These are phyloP conservation scores for fruit fly (Drosophila melanogaster) DNA, from an alignment of 1,140 invertebrate genomes.

Conservation along the genomic window Release_6_plus_ISO1_MT NT_033777.3:4919001-4919500, in stretches of 20 bases:
- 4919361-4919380: background rate
- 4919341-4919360: background rate
- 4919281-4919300: too few relatives aligned
- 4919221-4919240: background rate
- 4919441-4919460: conserved; percentile 52
- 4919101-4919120: conserved; percentile 17
- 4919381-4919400: conserved; percentile 61
- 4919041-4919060: conserved; percentile 14
- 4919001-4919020: background rate
- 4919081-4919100: conserved; percentile 9
- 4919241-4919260: background rate
- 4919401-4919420: conserved; percentile 48
- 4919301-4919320: background rate
- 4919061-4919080: conserved; percentile 50
- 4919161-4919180: conserved; percentile 29
- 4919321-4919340: background rate
- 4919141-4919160: conserved; percentile 25
- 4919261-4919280: too few relatives aligned
- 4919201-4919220: conserved; percentile 23
- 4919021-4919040: conserved; percentile 4
- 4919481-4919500: conserved; percentile 49
- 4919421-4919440: conserved; percentile 15
- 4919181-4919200: conserved; percentile 43
- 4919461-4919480: conserved; percentile 54
- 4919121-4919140: conserved; percentile 33